Evolutionary conservation across 2,113 vertebrate species (phyloP).

Genomic region (Solea solea): DNA sequence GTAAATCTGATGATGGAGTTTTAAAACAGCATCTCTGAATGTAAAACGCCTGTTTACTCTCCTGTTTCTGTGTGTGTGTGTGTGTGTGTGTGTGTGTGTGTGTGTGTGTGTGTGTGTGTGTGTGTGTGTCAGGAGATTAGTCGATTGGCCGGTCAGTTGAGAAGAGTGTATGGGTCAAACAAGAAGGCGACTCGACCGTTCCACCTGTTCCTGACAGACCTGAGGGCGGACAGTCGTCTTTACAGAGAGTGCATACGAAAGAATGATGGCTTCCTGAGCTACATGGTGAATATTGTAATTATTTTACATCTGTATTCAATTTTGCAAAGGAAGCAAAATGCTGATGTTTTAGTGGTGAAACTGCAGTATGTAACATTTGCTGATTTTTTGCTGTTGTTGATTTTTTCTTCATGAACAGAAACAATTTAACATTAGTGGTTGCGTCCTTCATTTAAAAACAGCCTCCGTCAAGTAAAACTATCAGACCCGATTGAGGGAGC

Average conservation of each 20-base stretch:
- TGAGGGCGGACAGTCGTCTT: slow-evolving; percentile 80
- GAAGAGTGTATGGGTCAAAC: slow-evolving; percentile 92
- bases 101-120: not conserved
- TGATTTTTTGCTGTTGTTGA: too few species aligned
- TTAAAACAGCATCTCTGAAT: not conserved
- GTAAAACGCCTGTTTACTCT: not conserved
- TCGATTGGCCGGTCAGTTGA: slow-evolving; percentile 89
- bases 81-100: not conserved
- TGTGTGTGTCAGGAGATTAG: slow-evolving; percentile 85
- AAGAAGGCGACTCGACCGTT: slow-evolving; percentile 86
- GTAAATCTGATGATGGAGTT: slow-evolving; percentile 26
- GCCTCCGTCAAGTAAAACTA: too few species aligned
- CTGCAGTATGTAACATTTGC: too few species aligned
- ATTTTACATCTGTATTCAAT: not conserved
- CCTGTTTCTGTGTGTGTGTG: not conserved
- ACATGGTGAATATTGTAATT: slow-evolving; percentile 78
- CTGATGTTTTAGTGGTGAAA: too few species aligned
- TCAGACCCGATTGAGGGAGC: too few species aligned
- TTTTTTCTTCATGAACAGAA: too few species aligned
- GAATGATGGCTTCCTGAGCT: slow-evolving; percentile 92
- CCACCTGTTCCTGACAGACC: slow-evolving; percentile 87
- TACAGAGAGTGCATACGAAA: slow-evolving; percentile 89
- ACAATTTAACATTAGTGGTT: too few species aligned
- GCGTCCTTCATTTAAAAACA: too few species aligned
- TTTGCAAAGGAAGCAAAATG: not conserved